phyloP scores from a whole-genome alignment of 2,888 invertebrate genomes.

The Deilephila porcellus region DNA sequence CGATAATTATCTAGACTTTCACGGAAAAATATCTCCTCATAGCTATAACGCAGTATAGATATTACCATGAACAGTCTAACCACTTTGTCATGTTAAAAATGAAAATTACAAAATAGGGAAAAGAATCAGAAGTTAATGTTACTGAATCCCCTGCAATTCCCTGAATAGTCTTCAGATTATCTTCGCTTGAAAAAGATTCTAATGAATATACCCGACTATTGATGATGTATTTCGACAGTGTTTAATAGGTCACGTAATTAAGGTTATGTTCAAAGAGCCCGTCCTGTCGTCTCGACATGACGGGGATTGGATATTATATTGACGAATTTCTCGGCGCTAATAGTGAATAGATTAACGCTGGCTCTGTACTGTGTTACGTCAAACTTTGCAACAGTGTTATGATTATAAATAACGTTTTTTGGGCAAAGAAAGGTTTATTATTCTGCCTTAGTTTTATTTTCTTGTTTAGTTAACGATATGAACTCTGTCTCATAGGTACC shows the following conservation, averaged over 20 bases:
- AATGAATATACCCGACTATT: neutral
- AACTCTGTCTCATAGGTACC: neutral
- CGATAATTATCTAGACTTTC: too few relatives aligned
- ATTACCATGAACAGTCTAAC: too few relatives aligned
- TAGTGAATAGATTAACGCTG: neutral
- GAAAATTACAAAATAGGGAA: too few relatives aligned
- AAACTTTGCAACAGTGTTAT: too few relatives aligned
- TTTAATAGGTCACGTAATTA: slow-evolving; percentile 3
- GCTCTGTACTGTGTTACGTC: neutral
- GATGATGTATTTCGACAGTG: slow-evolving; percentile 5
- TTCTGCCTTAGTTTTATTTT: slow-evolving; percentile 1
- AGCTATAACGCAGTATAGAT: too few relatives aligned
- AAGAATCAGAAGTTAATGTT: too few relatives aligned
- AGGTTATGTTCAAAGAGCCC: neutral
- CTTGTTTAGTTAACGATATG: neutral
- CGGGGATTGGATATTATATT: slow-evolving; percentile 6
- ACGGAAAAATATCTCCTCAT: too few relatives aligned
- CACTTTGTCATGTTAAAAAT: too few relatives aligned
- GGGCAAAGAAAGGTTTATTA: neutral
- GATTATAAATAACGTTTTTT: neutral
- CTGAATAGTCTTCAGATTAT: too few relatives aligned
- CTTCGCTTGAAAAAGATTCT: neutral
- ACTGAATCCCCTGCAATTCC: too few relatives aligned
- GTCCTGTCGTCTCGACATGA: slow-evolving; percentile 1
- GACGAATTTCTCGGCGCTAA: neutral